Percentiles rank a stretch among this genome's conserved stretches.
Evolutionary conservation across 2,888 invertebrate genomes (phyloP).

Genomic region (Psococerastis gibbosa): DNA sequence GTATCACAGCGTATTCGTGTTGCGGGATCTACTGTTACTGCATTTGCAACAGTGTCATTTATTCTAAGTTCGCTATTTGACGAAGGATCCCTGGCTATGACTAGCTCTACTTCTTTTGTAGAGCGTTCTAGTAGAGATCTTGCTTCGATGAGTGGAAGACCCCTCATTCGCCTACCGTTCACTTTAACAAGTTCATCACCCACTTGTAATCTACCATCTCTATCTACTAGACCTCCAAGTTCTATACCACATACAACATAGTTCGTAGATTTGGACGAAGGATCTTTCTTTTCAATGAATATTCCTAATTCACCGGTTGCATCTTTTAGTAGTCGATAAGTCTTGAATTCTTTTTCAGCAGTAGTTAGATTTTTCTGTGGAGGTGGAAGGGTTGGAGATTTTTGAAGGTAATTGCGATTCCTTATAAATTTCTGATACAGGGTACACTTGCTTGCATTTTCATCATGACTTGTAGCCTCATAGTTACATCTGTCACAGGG

Average conservation of each 20-base stretch:
- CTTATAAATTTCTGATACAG: slow-evolving; percentile 2
- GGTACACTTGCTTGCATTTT: background rate
- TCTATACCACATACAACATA: slow-evolving; percentile 31
- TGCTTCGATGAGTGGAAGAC: slow-evolving; percentile 45
- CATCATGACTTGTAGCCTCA: background rate
- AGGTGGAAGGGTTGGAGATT: slow-evolving; percentile 6
- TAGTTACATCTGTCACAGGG: background rate
- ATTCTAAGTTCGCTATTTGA: slow-evolving; percentile 2
- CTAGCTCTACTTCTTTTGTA: slow-evolving; percentile 28
- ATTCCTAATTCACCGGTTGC: slow-evolving; percentile 21
- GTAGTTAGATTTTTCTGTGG: too few relatives aligned
- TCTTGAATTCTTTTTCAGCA: slow-evolving; percentile 20
- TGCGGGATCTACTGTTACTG: background rate
- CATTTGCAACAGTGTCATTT: background rate
- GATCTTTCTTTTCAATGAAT: slow-evolving; percentile 21
- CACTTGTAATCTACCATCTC: slow-evolving; percentile 60
- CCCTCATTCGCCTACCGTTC: slow-evolving; percentile 61
- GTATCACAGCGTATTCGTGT: too few relatives aligned
- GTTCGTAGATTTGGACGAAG: slow-evolving; percentile 19
- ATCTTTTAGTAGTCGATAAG: slow-evolving; percentile 20
- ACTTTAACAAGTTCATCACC: slow-evolving; percentile 83
- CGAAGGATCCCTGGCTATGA: slow-evolving; percentile 21
- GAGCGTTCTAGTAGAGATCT: slow-evolving; percentile 25
- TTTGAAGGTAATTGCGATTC: slow-evolving; percentile 4
- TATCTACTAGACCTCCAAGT: slow-evolving; percentile 32